These are phyloP conservation scores for Xiphophorus couchianus DNA, from an alignment of 2,113 vertebrate genomes.

Conservation along the genomic window DNA sequence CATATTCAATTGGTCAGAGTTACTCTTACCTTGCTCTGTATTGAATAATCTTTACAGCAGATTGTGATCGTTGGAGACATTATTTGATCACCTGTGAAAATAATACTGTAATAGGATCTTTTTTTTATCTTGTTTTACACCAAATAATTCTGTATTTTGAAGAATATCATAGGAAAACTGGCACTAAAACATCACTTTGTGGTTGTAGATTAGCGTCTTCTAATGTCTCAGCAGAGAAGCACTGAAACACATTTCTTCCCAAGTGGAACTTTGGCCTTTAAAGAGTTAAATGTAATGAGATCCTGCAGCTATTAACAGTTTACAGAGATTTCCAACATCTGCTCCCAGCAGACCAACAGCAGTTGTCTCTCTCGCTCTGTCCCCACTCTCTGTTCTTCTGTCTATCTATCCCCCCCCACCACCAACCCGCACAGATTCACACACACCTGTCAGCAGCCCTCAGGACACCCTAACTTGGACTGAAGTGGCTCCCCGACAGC, in stretches of 20 bases:
- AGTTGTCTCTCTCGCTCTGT: constrained; percentile 67
- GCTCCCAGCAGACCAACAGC: constrained; percentile 74
- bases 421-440: constrained; percentile 31
- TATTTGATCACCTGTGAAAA: no score
- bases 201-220: background rate
- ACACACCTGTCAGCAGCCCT: constrained; percentile 70
- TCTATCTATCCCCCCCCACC: constrained; percentile 6
- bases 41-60: no score
- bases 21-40: no score
- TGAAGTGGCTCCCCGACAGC: constrained; percentile 17
- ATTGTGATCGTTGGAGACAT: no score
- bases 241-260: constrained; percentile 7
- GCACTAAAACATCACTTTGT: background rate
- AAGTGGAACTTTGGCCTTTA: constrained; percentile 42
- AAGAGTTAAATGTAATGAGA: constrained; percentile 78
- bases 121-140: no score
- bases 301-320: constrained; percentile 79
- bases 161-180: background rate
- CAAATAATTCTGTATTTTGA: no score
- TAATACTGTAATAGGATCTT: no score
- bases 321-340: constrained; percentile 78
- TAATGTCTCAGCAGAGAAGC: background rate
- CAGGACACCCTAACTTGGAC: constrained; percentile 36
- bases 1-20: no score
- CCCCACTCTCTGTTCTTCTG: constrained; percentile 35